Base-by-base conservation (phyloP, 2,888 invertebrate species). In the Monopis laevigella region DNA sequence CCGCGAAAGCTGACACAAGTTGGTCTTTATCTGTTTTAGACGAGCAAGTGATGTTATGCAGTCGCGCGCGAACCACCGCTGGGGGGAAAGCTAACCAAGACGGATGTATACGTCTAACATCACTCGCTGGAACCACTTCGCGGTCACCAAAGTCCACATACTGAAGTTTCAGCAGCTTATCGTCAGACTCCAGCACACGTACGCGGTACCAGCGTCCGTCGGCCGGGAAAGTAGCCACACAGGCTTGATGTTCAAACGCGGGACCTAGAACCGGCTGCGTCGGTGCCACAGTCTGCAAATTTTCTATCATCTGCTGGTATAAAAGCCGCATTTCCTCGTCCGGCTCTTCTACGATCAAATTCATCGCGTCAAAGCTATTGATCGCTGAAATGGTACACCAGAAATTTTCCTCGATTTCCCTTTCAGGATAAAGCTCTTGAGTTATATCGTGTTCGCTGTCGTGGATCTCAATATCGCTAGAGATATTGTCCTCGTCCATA, bases 111-210 rank as follows among this genome's bases (percentile, higher is more conserved):
- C 74, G 75, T 43, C 80, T 78, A 0, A 84, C 61, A 45, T 83
- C 63, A 6, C 61, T 52, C 13, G 66, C 50, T 1, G 74, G 47
- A 13, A 88, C 65, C 1, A 70, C 52, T 55, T 87, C 87, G 5
- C 73, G 62, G 52, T 90, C 90, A 1, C 92, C 90, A 54, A 85
- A 92, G 63, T 93, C 93, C 1, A 92, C 85, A 61, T 87, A 93
- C 47, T 80, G 72, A 0, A 93, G 86, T 52, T 82, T 82, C 0
- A 88, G 78, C 39, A 61, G 53, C 4, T 66, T 62, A 12, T 69
- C 57, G 47, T 82, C 72, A 39, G 80, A 67, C 40, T 84, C 74
- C 30, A 82, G 59, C 40, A 93, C 82, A 10, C 77, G 55, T 0
- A 88, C 91, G 45, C 93, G 81, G 58, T 92, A 91, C 91, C 91